phyloP scores from a whole-genome alignment of 2,797 vertebrate genomes.

The Cichlasoma orientale region DNA sequence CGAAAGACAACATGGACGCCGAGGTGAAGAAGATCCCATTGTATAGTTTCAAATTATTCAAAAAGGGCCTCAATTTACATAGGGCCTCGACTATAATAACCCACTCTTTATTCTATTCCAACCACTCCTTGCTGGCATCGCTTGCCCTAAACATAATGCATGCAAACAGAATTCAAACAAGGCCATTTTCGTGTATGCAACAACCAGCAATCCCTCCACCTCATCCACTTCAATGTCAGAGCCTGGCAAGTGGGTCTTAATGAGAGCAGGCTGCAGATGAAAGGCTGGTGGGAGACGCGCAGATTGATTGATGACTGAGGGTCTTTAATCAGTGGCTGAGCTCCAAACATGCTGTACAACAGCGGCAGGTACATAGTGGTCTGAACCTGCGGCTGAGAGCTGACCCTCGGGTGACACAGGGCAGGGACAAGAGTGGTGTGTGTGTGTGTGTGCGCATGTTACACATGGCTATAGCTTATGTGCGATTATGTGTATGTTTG shows the following conservation, averaged over 20 bases:
- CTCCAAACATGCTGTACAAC: conserved; percentile 69
- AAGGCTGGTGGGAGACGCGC: conserved; percentile 65
- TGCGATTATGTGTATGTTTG: background rate
- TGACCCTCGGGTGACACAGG: conserved; percentile 52
- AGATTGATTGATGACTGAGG: conserved; percentile 74
- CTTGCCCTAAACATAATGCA: conserved; percentile 56
- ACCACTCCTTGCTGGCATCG: conserved; percentile 44
- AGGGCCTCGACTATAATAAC: conserved; percentile 24
- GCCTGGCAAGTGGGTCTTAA: conserved; percentile 66
- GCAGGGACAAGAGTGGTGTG: background rate
- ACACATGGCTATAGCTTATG: conserved; percentile 10
- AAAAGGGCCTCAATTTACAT: conserved; percentile 28
- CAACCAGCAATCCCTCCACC: conserved; percentile 57
- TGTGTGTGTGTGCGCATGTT: conserved; percentile 13
- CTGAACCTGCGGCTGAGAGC: conserved; percentile 31
- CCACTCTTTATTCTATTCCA: conserved; percentile 34
- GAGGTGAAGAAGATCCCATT: background rate
- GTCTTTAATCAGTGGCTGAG: conserved; percentile 76
- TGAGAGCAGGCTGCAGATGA: conserved; percentile 75
- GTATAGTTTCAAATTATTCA: conserved; percentile 28
- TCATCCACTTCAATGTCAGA: conserved; percentile 73
- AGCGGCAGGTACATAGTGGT: conserved; percentile 12
- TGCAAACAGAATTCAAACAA: conserved; percentile 67
- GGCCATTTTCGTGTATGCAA: conserved; percentile 51
- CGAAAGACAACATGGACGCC: background rate